phyloP scores from a whole-genome alignment of 1,140 invertebrate genomes.

The Venturia canescens region DNA sequence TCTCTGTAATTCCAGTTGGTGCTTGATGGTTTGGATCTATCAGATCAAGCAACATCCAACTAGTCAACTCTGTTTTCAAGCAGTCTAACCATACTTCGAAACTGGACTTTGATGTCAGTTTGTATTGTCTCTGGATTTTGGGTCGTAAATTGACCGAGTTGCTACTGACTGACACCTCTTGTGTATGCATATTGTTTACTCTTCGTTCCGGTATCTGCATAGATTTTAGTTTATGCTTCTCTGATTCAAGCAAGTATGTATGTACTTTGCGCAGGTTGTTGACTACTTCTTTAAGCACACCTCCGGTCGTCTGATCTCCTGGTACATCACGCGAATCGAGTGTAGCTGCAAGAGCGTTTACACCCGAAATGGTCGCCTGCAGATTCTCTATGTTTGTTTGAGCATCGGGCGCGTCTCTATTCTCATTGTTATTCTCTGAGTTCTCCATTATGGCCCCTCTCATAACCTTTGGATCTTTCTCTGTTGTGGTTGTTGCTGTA shows the following conservation, averaged over 20 bases:
- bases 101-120: slow-evolving; percentile 53
- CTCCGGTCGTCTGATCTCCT: not conserved
- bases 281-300: slow-evolving; percentile 34
- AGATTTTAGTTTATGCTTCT: slow-evolving; percentile 46
- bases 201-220: slow-evolving; percentile 34
- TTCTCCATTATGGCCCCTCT: not conserved
- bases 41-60: slow-evolving; percentile 54
- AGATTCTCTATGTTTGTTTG: slow-evolving; percentile 36
- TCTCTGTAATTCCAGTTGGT: slow-evolving; percentile 48
- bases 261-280: slow-evolving; percentile 30
- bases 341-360: slow-evolving; percentile 26
- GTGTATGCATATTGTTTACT: slow-evolving; percentile 30
- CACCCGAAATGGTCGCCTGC: slow-evolving; percentile 36
- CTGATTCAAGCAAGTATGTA: slow-evolving; percentile 46
- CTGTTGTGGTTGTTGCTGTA: slow-evolving; percentile 40
- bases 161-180: slow-evolving; percentile 10
- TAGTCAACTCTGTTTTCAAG: slow-evolving; percentile 59
- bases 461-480: slow-evolving; percentile 36
- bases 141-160: slow-evolving; percentile 32
- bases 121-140: slow-evolving; percentile 56
- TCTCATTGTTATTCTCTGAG: slow-evolving; percentile 13
- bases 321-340: not conserved
- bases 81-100: slow-evolving; percentile 60
- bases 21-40: slow-evolving; percentile 51
- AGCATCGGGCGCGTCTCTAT: slow-evolving; percentile 8